Percentiles rank a stretch among this genome's conserved stretches.
Evolutionary conservation across 2,113 vertebrate species (phyloP).

Genomic region (Barbus barbus): DNA sequence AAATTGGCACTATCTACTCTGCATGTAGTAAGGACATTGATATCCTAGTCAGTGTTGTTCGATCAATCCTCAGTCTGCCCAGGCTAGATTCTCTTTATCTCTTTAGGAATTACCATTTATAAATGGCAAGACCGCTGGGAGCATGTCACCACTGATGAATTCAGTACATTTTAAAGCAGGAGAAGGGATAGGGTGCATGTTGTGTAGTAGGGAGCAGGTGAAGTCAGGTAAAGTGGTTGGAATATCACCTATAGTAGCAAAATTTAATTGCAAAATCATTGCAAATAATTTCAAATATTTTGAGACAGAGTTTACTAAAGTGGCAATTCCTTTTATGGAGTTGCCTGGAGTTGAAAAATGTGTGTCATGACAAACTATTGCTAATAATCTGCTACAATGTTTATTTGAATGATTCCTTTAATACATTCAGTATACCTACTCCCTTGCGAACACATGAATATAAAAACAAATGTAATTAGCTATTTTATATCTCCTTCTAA

Average conservation of each 20-base stretch:
- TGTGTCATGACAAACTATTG: background rate
- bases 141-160: background rate
- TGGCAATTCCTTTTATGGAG: background rate
- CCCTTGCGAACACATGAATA: background rate
- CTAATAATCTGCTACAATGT: background rate
- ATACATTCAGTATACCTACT: background rate
- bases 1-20: slow-evolving; percentile 42
- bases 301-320: background rate
- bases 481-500: background rate
- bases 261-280: background rate
- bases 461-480: background rate
- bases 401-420: background rate
- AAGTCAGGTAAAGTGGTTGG: background rate
- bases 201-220: background rate
- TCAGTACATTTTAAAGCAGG: slow-evolving; percentile 4
- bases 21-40: slow-evolving; percentile 39
- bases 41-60: slow-evolving; percentile 45
- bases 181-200: slow-evolving; percentile 1
- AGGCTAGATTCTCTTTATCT: background rate
- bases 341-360: background rate
- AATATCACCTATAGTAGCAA: background rate
- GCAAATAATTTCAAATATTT: background rate
- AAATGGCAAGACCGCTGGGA: slow-evolving; percentile 43
- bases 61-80: slow-evolving; percentile 42
- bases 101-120: slow-evolving; percentile 44